Evolutionary conservation across 2,888 invertebrate genomes (phyloP).

Genomic region (Troglohyphantes excavatus): DNA sequence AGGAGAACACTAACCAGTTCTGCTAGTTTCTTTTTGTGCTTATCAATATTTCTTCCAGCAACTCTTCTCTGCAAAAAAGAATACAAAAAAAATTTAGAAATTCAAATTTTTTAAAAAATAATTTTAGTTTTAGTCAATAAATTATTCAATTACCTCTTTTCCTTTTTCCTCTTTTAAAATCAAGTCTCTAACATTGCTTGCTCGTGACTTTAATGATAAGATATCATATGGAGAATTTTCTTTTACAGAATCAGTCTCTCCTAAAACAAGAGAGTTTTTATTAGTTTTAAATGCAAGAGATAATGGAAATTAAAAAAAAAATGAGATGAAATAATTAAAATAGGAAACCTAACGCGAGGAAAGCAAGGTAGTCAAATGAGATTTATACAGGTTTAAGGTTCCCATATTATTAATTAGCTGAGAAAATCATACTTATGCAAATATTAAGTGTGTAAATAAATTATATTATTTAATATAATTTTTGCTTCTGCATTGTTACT

Average conservation of each 20-base stretch:
- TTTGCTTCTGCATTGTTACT: no score
- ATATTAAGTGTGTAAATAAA: no score
- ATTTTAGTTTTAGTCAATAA: not conserved
- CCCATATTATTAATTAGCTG: no score
- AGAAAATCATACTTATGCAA: no score
- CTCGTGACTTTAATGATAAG: conserved; percentile 85
- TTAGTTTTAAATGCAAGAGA: not conserved
- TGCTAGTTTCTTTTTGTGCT: conserved; percentile 93
- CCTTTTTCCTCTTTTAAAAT: conserved; percentile 89
- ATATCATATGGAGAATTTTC: conserved; percentile 79
- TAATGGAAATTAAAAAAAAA: not conserved
- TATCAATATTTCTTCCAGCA: conserved; percentile 85
- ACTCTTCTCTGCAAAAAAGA: conserved; percentile 60
- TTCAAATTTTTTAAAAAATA: not conserved
- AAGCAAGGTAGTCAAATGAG: no score
- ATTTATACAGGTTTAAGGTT: no score
- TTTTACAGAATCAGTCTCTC: conserved; percentile 66
- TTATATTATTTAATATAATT: no score
- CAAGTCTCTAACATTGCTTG: conserved; percentile 93
- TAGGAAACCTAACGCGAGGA: no score
- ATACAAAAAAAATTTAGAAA: conserved; percentile 10
- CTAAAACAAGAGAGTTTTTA: conserved; percentile 8
- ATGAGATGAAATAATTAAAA: no score
- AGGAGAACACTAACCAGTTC: conserved; percentile 85
- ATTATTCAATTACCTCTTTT: conserved; percentile 81